These are phyloP conservation scores for Colletes latitarsis DNA, from an alignment of 1,140 invertebrate genomes.

Conservation along the genomic window DNA sequence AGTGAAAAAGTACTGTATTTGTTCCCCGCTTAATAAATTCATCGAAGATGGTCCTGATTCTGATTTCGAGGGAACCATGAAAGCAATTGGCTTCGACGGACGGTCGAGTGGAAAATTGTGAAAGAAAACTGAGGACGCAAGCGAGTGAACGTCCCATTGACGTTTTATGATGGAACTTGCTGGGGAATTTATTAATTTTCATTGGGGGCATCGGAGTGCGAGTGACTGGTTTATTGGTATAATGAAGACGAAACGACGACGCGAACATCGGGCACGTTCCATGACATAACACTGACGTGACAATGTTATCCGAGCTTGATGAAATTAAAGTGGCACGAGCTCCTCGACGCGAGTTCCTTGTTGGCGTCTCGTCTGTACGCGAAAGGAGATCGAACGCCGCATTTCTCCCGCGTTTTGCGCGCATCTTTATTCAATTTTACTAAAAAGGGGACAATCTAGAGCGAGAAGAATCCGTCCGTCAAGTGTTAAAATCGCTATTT, in stretches of 20 bases:
- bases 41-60: too few relatives aligned
- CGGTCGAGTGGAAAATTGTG: too few relatives aligned
- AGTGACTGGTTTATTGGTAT: conserved; percentile 39
- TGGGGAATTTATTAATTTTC: conserved; percentile 51
- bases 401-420: background rate
- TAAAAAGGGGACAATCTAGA: too few relatives aligned
- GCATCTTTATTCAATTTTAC: too few relatives aligned
- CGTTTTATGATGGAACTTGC: conserved; percentile 24
- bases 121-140: background rate
- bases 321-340: conserved; percentile 34
- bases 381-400: background rate
- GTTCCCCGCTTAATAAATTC: too few relatives aligned
- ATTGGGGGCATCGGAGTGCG: conserved; percentile 36
- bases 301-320: conserved; percentile 40
- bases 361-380: conserved; percentile 13
- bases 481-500: too few relatives aligned
- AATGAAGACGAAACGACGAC: conserved; percentile 33
- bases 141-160: background rate
- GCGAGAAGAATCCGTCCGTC: too few relatives aligned
- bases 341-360: background rate
- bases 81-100: background rate
- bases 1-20: too few relatives aligned
- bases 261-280: conserved; percentile 13
- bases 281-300: conserved; percentile 46
- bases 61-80: too few relatives aligned